A percentile compares a stretch with the other conserved stretches of the same genome.
Evolutionary conservation across 2,797 vertebrate genomes (phyloP).

Genomic region (Hafferia zeledoni): DNA sequence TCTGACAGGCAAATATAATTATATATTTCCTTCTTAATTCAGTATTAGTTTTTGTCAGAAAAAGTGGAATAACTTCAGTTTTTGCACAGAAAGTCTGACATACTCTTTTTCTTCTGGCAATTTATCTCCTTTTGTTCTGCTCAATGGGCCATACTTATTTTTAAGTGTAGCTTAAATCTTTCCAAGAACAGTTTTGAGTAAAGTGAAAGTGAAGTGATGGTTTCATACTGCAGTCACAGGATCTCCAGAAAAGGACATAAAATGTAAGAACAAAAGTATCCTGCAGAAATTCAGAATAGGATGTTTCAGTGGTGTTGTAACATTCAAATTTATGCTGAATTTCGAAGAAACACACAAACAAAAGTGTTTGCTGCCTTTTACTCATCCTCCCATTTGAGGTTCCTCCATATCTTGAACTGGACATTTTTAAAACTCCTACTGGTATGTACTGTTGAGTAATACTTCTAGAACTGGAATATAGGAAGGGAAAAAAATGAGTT

Average conservation of each 20-base stretch:
- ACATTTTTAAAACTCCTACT: not conserved
- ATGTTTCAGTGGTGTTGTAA: not conserved
- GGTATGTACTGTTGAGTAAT: not conserved
- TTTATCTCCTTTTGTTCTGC: constrained; percentile 1
- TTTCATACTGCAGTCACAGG: not conserved
- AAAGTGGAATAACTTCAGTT: not conserved
- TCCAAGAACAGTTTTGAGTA: not conserved
- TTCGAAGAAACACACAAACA: not conserved
- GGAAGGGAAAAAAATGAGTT: not conserved
- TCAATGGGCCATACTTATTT: not conserved
- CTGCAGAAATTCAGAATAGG: not conserved
- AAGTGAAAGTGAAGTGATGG: not conserved
- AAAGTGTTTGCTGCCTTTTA: not conserved
- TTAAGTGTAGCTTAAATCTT: not conserved
- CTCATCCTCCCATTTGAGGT: not conserved
- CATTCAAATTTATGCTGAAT: not conserved
- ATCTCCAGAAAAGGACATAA: not conserved
- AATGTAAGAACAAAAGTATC: not conserved
- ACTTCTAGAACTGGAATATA: not conserved
- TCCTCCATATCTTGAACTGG: not conserved
- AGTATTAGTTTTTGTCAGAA: not conserved
- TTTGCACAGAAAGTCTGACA: not conserved
- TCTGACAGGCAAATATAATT: constrained; percentile 6
- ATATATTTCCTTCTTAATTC: not conserved
- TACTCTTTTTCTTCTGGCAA: not conserved